Evolutionary conservation across 2,888 invertebrate species (phyloP).

Genomic region (Coenonympha arcania): DNA sequence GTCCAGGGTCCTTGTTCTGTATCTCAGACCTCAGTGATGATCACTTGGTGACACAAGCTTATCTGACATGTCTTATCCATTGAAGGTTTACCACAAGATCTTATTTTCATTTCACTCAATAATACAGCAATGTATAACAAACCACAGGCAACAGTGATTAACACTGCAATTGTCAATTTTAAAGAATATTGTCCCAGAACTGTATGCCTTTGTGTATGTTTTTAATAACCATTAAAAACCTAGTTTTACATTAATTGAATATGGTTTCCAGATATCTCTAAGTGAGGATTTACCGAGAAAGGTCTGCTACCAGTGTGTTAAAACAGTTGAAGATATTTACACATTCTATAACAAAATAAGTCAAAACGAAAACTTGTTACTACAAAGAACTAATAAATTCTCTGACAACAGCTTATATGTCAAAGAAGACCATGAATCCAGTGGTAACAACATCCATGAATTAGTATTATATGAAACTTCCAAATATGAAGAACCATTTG

Average conservation of each 20-base stretch:
- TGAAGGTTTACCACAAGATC: too few species aligned
- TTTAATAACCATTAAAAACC: not conserved
- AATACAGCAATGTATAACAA: too few species aligned
- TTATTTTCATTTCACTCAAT: too few species aligned
- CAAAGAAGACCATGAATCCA: conserved; percentile 4
- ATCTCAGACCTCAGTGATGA: too few species aligned
- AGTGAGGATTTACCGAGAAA: conserved; percentile 37
- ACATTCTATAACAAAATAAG: conserved; percentile 35
- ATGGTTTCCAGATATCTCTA: conserved; percentile 41
- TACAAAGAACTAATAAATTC: conserved; percentile 21
- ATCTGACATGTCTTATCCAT: too few species aligned
- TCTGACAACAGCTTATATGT: not conserved
- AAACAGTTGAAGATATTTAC: conserved; percentile 37
- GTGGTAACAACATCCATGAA: conserved; percentile 7
- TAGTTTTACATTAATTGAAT: not conserved
- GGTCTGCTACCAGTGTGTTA: conserved; percentile 39
- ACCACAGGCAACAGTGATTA: too few species aligned
- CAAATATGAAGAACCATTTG: not conserved
- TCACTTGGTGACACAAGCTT: too few species aligned
- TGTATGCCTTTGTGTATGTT: not conserved
- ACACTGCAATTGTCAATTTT: too few species aligned
- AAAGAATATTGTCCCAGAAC: too few species aligned
- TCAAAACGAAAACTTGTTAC: conserved; percentile 39
- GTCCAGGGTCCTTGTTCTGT: too few species aligned
- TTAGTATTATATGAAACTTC: conserved; percentile 6